phyloP scores from a whole-genome alignment of 30 jellyfish, hydroid and myxozoan species.

The Pelagia noctiluca region DNA sequence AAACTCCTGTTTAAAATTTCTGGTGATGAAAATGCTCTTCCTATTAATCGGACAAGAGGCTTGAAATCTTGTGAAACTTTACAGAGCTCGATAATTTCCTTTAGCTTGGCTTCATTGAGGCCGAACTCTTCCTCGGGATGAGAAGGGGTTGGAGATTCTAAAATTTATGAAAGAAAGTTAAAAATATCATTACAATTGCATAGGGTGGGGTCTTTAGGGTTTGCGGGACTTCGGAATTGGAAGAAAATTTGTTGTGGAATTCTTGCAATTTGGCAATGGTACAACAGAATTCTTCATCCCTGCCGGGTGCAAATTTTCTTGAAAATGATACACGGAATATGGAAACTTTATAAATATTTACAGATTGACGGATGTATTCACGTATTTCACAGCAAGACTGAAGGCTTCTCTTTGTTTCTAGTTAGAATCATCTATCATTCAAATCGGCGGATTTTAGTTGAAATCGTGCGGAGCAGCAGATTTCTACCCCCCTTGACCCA shows the following conservation, averaged over 20 bases:
- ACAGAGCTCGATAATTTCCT: constrained; percentile 61
- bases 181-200: neutral
- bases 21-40: constrained; percentile 77
- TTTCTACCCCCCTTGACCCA: too few relatives aligned
- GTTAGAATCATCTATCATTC: too few relatives aligned
- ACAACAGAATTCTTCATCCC: neutral
- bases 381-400: too few relatives aligned
- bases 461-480: too few relatives aligned
- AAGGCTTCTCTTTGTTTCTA: too few relatives aligned
- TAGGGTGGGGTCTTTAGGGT: neutral
- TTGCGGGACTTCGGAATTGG: too few relatives aligned
- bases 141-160: neutral
- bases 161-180: neutral
- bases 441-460: too few relatives aligned
- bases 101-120: constrained; percentile 18
- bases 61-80: constrained; percentile 35
- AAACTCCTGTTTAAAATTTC: constrained; percentile 72
- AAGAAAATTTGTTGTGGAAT: too few relatives aligned
- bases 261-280: neutral
- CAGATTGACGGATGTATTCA: too few relatives aligned
- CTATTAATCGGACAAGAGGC: constrained; percentile 64
- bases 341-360: too few relatives aligned
- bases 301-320: too few relatives aligned
- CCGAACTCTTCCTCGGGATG: constrained; percentile 34
- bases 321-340: too few relatives aligned